Evolutionary conservation across 2,888 invertebrate species (phyloP).

Genomic region (Drosophila antonietae): DNA sequence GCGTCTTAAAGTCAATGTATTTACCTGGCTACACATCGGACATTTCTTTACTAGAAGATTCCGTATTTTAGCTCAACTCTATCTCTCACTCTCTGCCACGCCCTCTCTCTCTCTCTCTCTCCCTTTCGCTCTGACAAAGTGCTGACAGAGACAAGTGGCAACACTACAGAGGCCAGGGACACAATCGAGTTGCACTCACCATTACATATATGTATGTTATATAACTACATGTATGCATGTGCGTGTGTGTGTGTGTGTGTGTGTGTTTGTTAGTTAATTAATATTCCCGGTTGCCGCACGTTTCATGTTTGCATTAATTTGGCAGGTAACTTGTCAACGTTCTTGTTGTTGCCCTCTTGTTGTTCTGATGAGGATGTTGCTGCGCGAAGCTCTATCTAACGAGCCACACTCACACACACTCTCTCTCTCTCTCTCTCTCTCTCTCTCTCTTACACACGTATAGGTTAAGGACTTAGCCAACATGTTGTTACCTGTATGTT

Average conservation of each 20-base stretch:
- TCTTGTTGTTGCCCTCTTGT: conserved; percentile 61
- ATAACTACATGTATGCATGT: background rate
- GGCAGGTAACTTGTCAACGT: conserved; percentile 79
- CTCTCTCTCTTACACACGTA: background rate
- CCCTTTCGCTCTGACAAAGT: conserved; percentile 4
- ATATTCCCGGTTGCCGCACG: conserved; percentile 77
- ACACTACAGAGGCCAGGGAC: conserved; percentile 29
- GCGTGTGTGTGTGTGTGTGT: conserved; percentile 27
- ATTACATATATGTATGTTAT: background rate
- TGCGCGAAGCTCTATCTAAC: conserved; percentile 65
- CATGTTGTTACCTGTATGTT: conserved; percentile 54
- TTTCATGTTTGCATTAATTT: conserved; percentile 82
- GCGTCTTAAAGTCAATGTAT: conserved; percentile 18
- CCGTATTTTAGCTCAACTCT: background rate
- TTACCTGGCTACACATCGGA: conserved; percentile 24
- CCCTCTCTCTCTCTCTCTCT: background rate
- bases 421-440: background rate
- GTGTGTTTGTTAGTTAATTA: conserved; percentile 77
- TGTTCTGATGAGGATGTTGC: conserved; percentile 69
- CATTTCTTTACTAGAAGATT: conserved; percentile 25
- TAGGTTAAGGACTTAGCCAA: conserved; percentile 22
- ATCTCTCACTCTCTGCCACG: background rate
- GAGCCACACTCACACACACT: conserved; percentile 36
- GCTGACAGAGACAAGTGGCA: conserved; percentile 66
- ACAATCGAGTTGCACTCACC: conserved; percentile 27